Percentiles rank a stretch among this genome's conserved stretches.
These are phyloP conservation scores for Ctenodactylus gundi DNA, from an alignment of 2,113 vertebrate genomes.

Conservation along the genomic window DNA sequence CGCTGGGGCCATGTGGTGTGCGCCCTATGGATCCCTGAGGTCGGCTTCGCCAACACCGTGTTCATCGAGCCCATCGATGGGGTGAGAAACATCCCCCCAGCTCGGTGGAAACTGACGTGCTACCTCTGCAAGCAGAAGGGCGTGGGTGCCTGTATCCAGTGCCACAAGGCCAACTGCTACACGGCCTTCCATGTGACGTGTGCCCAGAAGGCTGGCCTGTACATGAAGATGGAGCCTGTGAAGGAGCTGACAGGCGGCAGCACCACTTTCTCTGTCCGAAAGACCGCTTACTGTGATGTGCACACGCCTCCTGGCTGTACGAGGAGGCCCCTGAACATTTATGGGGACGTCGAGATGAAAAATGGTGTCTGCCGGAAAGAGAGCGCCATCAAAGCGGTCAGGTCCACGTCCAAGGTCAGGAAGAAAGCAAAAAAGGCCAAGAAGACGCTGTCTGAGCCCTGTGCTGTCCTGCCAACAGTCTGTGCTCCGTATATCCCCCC, in stretches of 20 bases:
- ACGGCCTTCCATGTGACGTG: constrained; percentile 98
- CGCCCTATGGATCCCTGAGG: constrained; percentile 98
- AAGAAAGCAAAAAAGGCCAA: constrained; percentile 93
- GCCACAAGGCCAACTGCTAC: constrained; percentile 99
- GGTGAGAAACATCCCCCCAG: constrained; percentile 94
- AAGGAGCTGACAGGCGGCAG: constrained; percentile 87
- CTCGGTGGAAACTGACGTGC: constrained; percentile 98
- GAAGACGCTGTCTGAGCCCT: constrained; percentile 87
- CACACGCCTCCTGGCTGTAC: constrained; percentile 94
- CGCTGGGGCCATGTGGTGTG: constrained; percentile 99
- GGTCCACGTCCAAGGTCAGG: constrained; percentile 88
- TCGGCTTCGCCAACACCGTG: constrained; percentile 97
- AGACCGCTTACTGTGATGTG: constrained; percentile 96
- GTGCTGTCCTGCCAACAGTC: constrained; percentile 85
- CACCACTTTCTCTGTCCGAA: constrained; percentile 93
- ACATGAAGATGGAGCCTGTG: constrained; percentile 98
- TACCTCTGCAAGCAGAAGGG: constrained; percentile 99
- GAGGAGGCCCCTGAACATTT: constrained; percentile 92
- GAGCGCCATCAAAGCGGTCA: constrained; percentile 84
- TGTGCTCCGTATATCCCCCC: constrained; percentile 92
- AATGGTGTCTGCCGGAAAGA: constrained; percentile 91
- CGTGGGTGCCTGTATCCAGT: constrained; percentile 98
- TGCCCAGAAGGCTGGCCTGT: constrained; percentile 94
- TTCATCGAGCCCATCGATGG: constrained; percentile 99
- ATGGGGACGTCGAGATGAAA: constrained; percentile 90